Evolutionary conservation across 2,113 vertebrate genomes (phyloP).

Genomic region (Grus americana): DNA sequence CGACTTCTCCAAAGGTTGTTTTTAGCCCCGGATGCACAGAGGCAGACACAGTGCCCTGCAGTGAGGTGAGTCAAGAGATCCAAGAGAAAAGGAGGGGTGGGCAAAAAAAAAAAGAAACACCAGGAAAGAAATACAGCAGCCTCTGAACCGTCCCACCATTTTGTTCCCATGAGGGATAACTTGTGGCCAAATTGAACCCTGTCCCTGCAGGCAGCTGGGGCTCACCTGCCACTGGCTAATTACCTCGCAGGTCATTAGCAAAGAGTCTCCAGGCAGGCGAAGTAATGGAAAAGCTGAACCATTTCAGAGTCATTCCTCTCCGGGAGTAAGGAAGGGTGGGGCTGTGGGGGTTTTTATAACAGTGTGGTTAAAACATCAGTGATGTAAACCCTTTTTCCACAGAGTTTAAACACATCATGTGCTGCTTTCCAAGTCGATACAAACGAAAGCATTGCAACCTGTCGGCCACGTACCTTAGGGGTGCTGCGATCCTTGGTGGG

Average conservation of each 20-base stretch:
- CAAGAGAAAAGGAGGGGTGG: neutral
- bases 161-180: neutral
- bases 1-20: neutral
- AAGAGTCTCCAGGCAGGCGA: neutral
- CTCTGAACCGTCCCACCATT: neutral
- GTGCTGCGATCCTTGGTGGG: neutral
- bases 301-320: conserved; percentile 14
- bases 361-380: conserved; percentile 5
- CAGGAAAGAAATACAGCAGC: neutral
- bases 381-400: conserved; percentile 26
- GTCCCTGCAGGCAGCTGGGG: neutral
- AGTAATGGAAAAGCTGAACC: conserved; percentile 53
- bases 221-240: conserved; percentile 19
- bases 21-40: neutral
- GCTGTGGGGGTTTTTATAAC: neutral
- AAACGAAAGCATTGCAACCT: neutral
- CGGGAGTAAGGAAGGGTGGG: neutral
- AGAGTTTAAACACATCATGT: neutral
- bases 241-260: neutral
- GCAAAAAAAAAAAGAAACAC: neutral
- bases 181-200: neutral
- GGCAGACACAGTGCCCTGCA: neutral
- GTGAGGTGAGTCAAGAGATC: neutral
- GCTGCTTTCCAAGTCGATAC: neutral
- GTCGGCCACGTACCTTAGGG: neutral